These are phyloP conservation scores for Caenorhabditis tropicalis DNA, from an alignment of 1,140 invertebrate genomes.

Conservation along the genomic window DNA sequence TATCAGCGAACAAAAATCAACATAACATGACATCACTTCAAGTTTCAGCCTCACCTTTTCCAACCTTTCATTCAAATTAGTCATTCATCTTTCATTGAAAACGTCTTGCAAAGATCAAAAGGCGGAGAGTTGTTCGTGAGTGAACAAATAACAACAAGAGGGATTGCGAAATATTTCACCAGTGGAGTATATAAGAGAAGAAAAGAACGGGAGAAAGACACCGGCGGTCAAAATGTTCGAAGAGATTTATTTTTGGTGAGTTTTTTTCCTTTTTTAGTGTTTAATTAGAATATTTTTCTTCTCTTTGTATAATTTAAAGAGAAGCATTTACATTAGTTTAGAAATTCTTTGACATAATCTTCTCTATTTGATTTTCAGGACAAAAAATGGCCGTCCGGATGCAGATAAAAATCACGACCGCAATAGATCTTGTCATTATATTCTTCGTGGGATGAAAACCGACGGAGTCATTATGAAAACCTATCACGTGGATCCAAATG, in stretches of 20 bases:
- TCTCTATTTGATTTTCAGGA: background rate
- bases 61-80: background rate
- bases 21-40: background rate
- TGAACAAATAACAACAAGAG: background rate
- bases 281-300: too few species aligned
- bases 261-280: background rate
- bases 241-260: conserved; percentile 27
- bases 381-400: conserved; percentile 14
- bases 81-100: background rate
- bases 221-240: conserved; percentile 26
- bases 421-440: background rate
- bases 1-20: too few species aligned
- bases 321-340: background rate
- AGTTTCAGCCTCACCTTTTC: background rate
- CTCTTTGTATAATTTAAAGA: background rate
- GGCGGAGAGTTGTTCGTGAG: background rate
- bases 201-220: background rate
- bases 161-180: conserved; percentile 3
- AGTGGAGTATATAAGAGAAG: background rate
- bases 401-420: background rate
- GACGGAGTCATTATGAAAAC: background rate
- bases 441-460: background rate
- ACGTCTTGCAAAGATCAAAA: background rate
- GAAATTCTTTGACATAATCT: background rate
- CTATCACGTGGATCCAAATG: background rate